Evolutionary conservation across 2,113 vertebrate genomes (phyloP).

Genomic region (Megalops atlanticus): DNA sequence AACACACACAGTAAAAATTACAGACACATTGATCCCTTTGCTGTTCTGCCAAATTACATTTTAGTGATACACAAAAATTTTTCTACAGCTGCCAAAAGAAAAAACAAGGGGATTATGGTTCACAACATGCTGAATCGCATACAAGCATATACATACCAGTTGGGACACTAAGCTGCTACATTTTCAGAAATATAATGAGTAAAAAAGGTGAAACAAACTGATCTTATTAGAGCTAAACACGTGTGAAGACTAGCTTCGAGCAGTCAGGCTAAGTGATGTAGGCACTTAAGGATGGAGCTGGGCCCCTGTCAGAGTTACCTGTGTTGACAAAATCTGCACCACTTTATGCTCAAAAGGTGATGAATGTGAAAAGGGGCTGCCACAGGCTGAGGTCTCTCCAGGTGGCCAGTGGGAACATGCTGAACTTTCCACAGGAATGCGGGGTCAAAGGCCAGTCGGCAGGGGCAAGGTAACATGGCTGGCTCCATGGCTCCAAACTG

Average conservation of each 20-base stretch:
- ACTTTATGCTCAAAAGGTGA: constrained; percentile 26
- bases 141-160: neutral
- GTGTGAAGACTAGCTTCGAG: neutral
- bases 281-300: neutral
- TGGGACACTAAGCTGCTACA: neutral
- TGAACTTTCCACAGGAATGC: constrained; percentile 52
- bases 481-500: constrained; percentile 23
- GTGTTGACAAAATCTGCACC: neutral
- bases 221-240: neutral
- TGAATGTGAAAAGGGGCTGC: constrained; percentile 30
- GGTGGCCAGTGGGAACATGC: constrained; percentile 45
- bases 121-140: neutral
- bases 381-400: constrained; percentile 39
- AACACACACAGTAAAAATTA: too few species aligned
- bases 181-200: neutral
- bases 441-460: constrained; percentile 51
- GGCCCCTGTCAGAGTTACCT: neutral
- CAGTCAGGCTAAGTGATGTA: too few species aligned
- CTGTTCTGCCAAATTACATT: too few species aligned
- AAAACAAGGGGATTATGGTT: too few species aligned
- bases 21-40: too few species aligned
- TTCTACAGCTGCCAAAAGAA: too few species aligned
- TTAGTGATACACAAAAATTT: too few species aligned
- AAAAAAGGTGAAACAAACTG: neutral
- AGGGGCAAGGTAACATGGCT: constrained; percentile 44